Percentiles rank a stretch among this genome's conserved stretches.
These are phyloP conservation scores for Phycodurus eques DNA, from an alignment of 2,113 vertebrate species.

Conservation along the genomic window DNA sequence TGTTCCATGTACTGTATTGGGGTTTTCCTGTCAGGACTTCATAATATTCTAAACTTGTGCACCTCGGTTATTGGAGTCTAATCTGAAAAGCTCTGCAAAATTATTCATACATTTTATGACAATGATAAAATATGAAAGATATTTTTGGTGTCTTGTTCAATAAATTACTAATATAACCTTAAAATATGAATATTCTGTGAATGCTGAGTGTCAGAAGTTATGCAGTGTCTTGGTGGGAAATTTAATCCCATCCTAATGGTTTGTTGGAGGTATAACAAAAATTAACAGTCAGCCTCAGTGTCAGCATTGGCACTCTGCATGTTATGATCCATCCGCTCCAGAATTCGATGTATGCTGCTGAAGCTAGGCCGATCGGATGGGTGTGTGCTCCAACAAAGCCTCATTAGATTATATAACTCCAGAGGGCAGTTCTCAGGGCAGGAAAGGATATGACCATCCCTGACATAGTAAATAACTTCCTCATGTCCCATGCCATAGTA, in stretches of 20 bases:
- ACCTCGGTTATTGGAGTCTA: too few species aligned
- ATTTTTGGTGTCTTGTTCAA: too few species aligned
- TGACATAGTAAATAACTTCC: slow-evolving; percentile 96
- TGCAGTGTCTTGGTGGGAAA: neutral
- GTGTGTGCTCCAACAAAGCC: slow-evolving; percentile 91
- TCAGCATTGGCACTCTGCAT: slow-evolving; percentile 46
- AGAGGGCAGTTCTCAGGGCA: slow-evolving; percentile 89
- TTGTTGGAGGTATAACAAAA: neutral
- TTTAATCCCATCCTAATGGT: neutral
- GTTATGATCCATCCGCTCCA: slow-evolving; percentile 90
- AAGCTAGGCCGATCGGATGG: slow-evolving; percentile 89
- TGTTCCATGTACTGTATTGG: too few species aligned
- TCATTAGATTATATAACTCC: slow-evolving; percentile 96
- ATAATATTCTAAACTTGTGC: too few species aligned
- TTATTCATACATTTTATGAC: too few species aligned
- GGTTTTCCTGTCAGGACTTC: too few species aligned
- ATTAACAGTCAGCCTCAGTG: slow-evolving; percentile 44
- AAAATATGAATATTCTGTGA: too few species aligned
- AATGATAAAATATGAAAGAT: too few species aligned
- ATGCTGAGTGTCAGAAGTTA: too few species aligned
- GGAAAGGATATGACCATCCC: slow-evolving; percentile 90
- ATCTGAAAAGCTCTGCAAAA: too few species aligned
- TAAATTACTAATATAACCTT: too few species aligned
- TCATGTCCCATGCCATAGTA: slow-evolving; percentile 98
- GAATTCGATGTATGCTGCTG: slow-evolving; percentile 87